Evolutionary conservation across 2,113 vertebrate genomes (phyloP), one percentile per base, ranked within the genome.

Genomic region (Podarcis muralis): DNA sequence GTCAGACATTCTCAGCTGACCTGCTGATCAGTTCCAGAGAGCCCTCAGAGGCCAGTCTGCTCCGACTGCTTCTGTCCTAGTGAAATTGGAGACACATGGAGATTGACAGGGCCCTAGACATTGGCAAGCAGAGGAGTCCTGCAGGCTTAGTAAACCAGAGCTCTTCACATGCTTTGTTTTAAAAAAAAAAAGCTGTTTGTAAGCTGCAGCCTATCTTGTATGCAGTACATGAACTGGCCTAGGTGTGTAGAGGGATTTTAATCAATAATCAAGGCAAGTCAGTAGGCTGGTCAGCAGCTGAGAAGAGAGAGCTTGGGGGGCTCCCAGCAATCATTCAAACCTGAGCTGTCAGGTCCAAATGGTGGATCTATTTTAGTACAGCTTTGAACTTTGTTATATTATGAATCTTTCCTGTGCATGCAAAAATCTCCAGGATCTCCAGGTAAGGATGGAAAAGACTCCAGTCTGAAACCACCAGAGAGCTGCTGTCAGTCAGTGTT

Each of bases 1-100:
- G 96, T 97, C 97, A 97, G 95, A 95, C 97, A 97, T 97, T 97
- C 97, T 97, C 97, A 97, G 97, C 97, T 97, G 97, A 97, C 96
- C 97, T 87, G 96, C 90, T 96, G 95, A 96, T 96, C 96, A 91
- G 89, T 96, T 96, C 94, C 96, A 95, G 93, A 94, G 90, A 89
- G 83, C 92, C 90, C 88, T 6, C 1, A 0, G 78, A 66, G 82
- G 89, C 92, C 81, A 90, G 81, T 1, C 87, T 1, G 85, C 90
- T 93, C 92, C 23, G 0, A 89, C 94, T 92, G 91, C 93, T 92
- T 94, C 90, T 0, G 35, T 93, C 95, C 95, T 93, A 71, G 77
- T 94, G 97, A 97, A 97, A 97, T 62, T 35, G 65, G 97, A 97
- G 96, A 95, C 90, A 22, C 0, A 1, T 81, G 86, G 8, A 91